Conservation (phyloP, 2,113 vertebrate species). For the Sitta europaea region DNA sequence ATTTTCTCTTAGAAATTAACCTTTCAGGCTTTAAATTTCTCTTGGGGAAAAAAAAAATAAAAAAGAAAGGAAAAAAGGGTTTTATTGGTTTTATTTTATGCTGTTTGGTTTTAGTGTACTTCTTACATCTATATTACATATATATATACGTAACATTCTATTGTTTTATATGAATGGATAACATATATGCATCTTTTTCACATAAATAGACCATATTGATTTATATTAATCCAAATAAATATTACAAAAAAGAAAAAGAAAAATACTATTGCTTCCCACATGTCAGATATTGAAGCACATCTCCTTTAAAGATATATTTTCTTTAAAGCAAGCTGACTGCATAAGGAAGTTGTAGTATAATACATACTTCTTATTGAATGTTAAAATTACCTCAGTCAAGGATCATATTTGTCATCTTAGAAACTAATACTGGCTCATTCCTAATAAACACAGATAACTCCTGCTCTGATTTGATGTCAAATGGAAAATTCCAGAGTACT, state of each 20-base stretch:
- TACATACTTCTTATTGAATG: neutral
- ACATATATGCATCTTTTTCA: neutral
- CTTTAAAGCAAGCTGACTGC: neutral
- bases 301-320: neutral
- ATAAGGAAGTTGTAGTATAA: neutral
- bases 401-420: neutral
- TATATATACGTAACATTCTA: neutral
- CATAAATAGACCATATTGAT: neutral
- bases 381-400: neutral
- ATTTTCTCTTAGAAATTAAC: neutral
- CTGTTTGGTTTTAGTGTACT: neutral
- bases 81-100: neutral
- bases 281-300: neutral
- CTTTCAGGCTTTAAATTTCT: neutral
- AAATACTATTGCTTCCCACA: neutral
- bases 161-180: neutral
- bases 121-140: neutral
- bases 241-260: neutral
- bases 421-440: neutral
- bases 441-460: neutral
- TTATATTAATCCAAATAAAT: neutral
- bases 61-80: fast-evolving
- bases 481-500: neutral
- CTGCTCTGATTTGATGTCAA: neutral
- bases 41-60: neutral